Percentiles rank a stretch among this genome's conserved stretches.
Conservation (phyloP, 1,140 invertebrate genomes). For the Thaumatotibia leucotreta region DNA sequence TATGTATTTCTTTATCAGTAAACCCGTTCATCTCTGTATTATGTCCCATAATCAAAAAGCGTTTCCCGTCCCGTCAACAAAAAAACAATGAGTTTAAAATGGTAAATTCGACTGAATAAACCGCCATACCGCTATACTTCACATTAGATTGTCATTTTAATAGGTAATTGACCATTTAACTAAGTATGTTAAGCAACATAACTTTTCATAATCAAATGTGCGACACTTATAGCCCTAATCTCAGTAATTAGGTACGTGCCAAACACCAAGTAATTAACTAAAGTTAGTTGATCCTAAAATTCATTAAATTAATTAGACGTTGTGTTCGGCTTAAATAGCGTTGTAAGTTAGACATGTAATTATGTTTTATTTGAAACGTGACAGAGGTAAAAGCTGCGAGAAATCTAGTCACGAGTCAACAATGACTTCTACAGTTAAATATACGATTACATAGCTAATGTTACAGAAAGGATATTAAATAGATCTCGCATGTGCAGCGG, state of each 20-base stretch:
- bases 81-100: too few relatives aligned
- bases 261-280: background rate
- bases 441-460: slow-evolving; percentile 21
- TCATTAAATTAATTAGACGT: background rate
- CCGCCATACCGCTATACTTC: too few relatives aligned
- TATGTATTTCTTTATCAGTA: background rate
- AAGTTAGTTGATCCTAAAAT: background rate
- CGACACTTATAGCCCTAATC: background rate
- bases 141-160: too few relatives aligned
- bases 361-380: background rate
- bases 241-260: background rate
- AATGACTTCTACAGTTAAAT: slow-evolving; percentile 22
- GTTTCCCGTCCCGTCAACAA: too few relatives aligned
- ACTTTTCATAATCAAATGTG: background rate
- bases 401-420: slow-evolving; percentile 26
- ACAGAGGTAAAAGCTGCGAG: slow-evolving; percentile 18
- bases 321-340: background rate
- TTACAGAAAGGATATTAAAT: background rate
- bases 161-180: background rate
- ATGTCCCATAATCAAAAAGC: too few relatives aligned
- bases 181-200: background rate
- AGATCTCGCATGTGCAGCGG: background rate
- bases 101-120: too few relatives aligned
- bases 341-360: background rate
- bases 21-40: too few relatives aligned